Evolutionary conservation across 2,113 vertebrate genomes (phyloP).

Genomic region (Notechis scutatus): DNA sequence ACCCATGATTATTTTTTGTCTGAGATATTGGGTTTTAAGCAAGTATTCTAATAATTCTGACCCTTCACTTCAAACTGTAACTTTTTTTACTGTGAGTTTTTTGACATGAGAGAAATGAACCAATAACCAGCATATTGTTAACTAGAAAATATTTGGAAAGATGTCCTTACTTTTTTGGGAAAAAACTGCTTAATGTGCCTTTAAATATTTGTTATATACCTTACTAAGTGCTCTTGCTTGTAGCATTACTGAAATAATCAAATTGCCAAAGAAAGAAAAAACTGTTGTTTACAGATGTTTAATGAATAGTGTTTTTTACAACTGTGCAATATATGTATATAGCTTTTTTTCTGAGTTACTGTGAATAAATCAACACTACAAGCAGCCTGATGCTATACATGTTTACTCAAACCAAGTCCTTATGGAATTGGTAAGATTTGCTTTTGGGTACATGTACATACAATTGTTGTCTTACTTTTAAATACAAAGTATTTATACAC

Average conservation of each 20-base stretch:
- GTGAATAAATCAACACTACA: slow-evolving; percentile 71
- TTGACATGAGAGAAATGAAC: neutral
- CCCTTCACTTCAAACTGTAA: neutral
- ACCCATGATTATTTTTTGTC: neutral
- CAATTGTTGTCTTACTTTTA: slow-evolving; percentile 56
- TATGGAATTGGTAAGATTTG: neutral
- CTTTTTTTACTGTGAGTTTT: neutral
- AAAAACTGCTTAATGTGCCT: slow-evolving; percentile 36
- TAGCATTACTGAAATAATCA: slow-evolving; percentile 56
- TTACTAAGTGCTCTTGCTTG: slow-evolving; percentile 74
- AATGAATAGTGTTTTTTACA: slow-evolving; percentile 73
- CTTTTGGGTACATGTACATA: neutral
- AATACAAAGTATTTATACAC: slow-evolving; percentile 74
- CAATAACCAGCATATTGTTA: slow-evolving; percentile 27
- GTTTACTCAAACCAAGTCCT: neutral
- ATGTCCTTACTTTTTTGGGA: neutral
- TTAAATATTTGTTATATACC: slow-evolving; percentile 68
- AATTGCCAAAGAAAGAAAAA: slow-evolving; percentile 62
- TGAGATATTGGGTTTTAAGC: slow-evolving; percentile 15
- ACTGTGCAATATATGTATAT: slow-evolving; percentile 82
- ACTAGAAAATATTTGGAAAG: slow-evolving; percentile 33
- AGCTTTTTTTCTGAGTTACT: slow-evolving; percentile 72
- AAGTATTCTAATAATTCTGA: neutral
- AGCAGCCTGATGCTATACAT: slow-evolving; percentile 9
- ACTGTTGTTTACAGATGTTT: slow-evolving; percentile 70